phyloP scores from a whole-genome alignment of 2,113 vertebrate genomes.

The Gambusia holbrooki region DNA sequence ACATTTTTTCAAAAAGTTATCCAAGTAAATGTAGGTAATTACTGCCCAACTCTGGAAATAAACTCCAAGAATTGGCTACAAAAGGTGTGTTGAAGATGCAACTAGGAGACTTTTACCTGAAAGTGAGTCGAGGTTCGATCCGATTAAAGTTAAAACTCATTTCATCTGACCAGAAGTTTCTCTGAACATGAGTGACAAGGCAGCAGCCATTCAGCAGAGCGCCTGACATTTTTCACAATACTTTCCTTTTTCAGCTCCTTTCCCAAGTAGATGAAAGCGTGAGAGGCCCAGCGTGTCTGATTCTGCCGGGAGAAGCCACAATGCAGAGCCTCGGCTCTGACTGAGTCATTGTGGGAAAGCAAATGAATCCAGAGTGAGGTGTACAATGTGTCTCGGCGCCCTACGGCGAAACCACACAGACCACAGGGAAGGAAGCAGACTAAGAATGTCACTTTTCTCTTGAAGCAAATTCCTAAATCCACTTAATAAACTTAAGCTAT shows the following conservation, averaged over 20 bases:
- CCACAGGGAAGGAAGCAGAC: background rate
- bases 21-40: too few species aligned
- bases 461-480: constrained; percentile 40
- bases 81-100: too few species aligned
- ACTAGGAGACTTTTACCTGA: too few species aligned
- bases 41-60: too few species aligned
- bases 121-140: too few species aligned
- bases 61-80: too few species aligned
- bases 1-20: too few species aligned
- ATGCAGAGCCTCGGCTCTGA: constrained; percentile 32
- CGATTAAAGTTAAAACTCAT: too few species aligned
- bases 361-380: constrained; percentile 26
- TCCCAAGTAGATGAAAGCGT: constrained; percentile 47
- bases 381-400: background rate
- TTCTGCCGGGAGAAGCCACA: constrained; percentile 27
- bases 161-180: constrained; percentile 5
- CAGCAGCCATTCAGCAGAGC: constrained; percentile 37
- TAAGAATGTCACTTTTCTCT: constrained; percentile 39
- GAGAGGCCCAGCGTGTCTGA: constrained; percentile 30
- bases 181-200: background rate
- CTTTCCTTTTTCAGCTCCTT: constrained; percentile 35
- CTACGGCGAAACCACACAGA: background rate
- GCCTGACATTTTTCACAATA: constrained; percentile 45
- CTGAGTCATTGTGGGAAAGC: constrained; percentile 19
- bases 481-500: constrained; percentile 33